Conservation (phyloP, 2,888 invertebrate genomes). For the Heteromyza rotundicornis region DNA sequence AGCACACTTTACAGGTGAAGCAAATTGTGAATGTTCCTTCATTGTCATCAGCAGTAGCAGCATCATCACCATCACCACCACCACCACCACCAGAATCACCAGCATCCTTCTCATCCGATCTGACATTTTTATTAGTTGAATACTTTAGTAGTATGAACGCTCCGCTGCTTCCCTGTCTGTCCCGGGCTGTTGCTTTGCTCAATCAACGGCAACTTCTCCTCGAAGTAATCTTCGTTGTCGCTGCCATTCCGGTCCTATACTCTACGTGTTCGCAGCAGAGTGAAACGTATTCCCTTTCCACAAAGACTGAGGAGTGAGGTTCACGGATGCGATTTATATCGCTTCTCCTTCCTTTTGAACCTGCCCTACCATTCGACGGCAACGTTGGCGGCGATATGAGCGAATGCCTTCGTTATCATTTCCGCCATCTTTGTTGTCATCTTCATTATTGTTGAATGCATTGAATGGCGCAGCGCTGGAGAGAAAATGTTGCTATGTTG, state of each 20-base stretch:
- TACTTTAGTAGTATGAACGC: conserved; percentile 53
- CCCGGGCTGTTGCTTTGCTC: not conserved
- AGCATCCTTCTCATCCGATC: conserved; percentile 55
- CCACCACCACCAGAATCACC: conserved; percentile 7
- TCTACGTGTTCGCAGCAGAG: too few species aligned
- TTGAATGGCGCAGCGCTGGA: not conserved
- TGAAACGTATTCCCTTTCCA: not conserved
- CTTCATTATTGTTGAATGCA: not conserved
- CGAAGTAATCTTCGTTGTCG: too few species aligned
- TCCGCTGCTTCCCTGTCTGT: conserved; percentile 29
- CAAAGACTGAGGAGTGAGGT: not conserved
- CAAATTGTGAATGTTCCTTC: conserved; percentile 7
- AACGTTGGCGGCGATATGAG: not conserved
- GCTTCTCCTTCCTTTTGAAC: not conserved
- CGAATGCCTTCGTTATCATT: conserved; percentile 12
- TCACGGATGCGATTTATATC: not conserved
- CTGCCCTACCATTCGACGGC: not conserved
- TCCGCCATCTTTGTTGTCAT: conserved; percentile 12
- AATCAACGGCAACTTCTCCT: not conserved
- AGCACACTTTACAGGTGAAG: not conserved
- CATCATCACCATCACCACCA: conserved; percentile 19
- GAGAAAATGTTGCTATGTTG: not conserved
- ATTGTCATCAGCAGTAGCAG: too few species aligned
- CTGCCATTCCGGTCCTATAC: too few species aligned
- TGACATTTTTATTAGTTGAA: conserved; percentile 54